phyloP scores from a whole-genome alignment of 64 coral and sea anemone species.

The Anthopleura sola region DNA sequence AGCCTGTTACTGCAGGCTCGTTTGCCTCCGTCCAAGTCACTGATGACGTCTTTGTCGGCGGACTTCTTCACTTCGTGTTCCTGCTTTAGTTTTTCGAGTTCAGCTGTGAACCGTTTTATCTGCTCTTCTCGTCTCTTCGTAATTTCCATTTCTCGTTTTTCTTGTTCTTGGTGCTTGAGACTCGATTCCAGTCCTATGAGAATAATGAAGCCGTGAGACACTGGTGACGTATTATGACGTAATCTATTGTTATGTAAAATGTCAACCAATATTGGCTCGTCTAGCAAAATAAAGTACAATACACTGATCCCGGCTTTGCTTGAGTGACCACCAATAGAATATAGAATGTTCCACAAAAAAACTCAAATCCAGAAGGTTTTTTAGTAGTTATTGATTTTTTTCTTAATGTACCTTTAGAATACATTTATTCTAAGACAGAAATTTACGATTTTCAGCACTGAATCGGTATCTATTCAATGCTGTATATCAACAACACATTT shows the following conservation, averaged over 20 bases:
- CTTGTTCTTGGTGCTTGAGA: not conserved
- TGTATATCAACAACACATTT: too few relatives aligned
- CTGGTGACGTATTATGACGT: not conserved
- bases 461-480: too few relatives aligned
- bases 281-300: too few relatives aligned
- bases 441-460: too few relatives aligned
- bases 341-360: too few relatives aligned
- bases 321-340: too few relatives aligned
- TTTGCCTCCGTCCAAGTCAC: not conserved
- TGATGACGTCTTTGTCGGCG: not conserved
- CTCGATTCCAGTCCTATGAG: not conserved
- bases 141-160: not conserved
- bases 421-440: too few relatives aligned
- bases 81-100: not conserved
- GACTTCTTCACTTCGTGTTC: not conserved
- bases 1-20: constrained; percentile 11
- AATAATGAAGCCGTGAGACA: not conserved
- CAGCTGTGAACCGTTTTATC: not conserved
- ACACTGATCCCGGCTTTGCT: too few relatives aligned
- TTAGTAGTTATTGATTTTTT: too few relatives aligned
- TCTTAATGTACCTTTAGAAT: too few relatives aligned
- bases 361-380: too few relatives aligned
- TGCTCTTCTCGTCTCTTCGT: not conserved
- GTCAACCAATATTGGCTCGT: not conserved
- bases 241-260: not conserved